These are phyloP conservation scores for Cyanoramphus novaezelandiae DNA, from an alignment of 2,113 vertebrate species.

Conservation along the genomic window DNA sequence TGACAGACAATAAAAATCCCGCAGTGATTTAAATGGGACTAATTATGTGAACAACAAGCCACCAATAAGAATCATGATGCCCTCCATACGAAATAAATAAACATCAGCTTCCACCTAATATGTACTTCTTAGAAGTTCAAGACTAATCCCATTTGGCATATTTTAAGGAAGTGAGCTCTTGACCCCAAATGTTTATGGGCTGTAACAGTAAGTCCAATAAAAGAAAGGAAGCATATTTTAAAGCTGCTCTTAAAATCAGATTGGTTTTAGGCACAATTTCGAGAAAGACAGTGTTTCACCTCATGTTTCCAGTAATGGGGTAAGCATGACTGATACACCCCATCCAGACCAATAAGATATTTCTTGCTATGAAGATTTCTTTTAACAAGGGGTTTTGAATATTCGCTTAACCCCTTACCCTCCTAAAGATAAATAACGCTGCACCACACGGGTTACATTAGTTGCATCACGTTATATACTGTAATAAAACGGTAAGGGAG, in stretches of 20 bases:
- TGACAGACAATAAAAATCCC: constrained; percentile 23
- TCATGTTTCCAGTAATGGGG: not conserved
- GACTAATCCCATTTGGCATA: constrained; percentile 24
- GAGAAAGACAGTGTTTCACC: not conserved
- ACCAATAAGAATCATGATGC: not conserved
- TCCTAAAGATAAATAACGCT: not conserved
- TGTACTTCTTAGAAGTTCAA: constrained; percentile 6
- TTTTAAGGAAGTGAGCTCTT: constrained; percentile 49
- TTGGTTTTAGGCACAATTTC: not conserved
- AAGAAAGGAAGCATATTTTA: constrained; percentile 33
- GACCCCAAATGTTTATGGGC: constrained; percentile 39
- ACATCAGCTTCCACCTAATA: constrained; percentile 42
- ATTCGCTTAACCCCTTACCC: not conserved
- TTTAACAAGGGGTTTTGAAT: not conserved
- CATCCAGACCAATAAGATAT: not conserved
- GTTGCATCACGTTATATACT: not conserved
- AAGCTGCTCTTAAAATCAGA: constrained; percentile 40
- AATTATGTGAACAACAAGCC: constrained; percentile 26
- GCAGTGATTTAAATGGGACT: not conserved
- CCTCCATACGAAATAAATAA: constrained; percentile 3
- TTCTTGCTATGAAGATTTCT: not conserved
- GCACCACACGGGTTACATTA: not conserved
- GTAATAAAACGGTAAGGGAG: not conserved
- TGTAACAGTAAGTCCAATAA: constrained; percentile 23
- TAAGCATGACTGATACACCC: not conserved